phyloP scores from a whole-genome alignment of 2,113 vertebrate genomes.

The Chinchilla lanigera region DNA sequence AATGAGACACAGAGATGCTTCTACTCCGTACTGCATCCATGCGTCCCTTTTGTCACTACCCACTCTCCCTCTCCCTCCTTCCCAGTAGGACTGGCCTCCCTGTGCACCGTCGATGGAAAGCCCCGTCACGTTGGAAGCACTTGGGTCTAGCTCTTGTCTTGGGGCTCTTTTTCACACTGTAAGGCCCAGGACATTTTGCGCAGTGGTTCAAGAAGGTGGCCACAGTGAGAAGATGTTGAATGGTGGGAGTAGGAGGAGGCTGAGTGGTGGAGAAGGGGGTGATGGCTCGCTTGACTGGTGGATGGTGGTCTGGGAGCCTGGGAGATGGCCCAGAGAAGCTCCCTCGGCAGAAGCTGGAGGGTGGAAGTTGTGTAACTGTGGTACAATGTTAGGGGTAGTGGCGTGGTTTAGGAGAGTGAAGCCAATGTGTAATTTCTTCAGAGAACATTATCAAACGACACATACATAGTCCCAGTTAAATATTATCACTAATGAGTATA shows the following conservation, averaged over 20 bases:
- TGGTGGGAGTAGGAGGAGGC: background rate
- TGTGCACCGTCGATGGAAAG: background rate
- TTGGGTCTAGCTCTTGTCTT: background rate
- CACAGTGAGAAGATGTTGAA: background rate
- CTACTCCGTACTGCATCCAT: background rate
- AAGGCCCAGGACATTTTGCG: background rate
- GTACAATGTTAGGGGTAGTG: background rate
- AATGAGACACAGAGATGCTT: background rate
- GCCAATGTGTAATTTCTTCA: constrained; percentile 4
- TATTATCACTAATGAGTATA: background rate
- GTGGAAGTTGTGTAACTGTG: background rate
- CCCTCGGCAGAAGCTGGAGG: background rate
- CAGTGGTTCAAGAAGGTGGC: background rate
- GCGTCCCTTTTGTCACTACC: background rate
- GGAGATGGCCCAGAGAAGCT: background rate
- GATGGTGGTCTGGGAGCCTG: background rate
- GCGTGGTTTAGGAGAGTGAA: background rate
- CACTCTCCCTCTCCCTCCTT: no score
- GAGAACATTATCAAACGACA: background rate
- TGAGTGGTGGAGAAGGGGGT: background rate
- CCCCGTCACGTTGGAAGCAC: background rate
- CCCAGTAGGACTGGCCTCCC: background rate
- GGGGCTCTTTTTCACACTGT: background rate
- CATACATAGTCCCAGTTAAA: background rate
- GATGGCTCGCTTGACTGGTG: background rate